Evolutionary conservation across 2,888 invertebrate species (phyloP), one percentile per base, ranked within the genome.

Genomic region (Pelosia muscerda): DNA sequence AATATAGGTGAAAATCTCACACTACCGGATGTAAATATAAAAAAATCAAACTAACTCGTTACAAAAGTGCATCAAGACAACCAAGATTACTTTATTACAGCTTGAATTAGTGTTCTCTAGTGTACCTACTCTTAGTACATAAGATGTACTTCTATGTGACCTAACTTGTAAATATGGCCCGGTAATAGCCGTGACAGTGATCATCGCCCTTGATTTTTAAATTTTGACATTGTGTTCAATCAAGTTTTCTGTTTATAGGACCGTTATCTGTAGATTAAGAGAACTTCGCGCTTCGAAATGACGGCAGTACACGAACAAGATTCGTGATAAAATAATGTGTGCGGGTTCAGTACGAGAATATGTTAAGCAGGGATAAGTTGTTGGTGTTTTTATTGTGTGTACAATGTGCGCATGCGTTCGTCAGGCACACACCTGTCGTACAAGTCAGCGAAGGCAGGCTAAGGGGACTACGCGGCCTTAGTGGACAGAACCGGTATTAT

Each of bases 401-500:
- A 10, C 69, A 70, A 23, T 25, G 42, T 59, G 78, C 69, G 63
- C 63, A 63, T 9, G 38, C 67, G 6, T 72, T 77, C 63, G 68
- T 83, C 25, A 55, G 25, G 54, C 81, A 86, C 55, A 93, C 94
- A 10, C 88, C 88, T 0, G 73, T 86, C 13, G 75, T 94, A 55
- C 74, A 84, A 71, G 78, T 89, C 4, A 80, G 76, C n/a, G 89
- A 93, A 72, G 94, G 94, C 34, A 82, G 73, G 63, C 71, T 94
- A 72, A 83, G 90, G 25, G 94, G 94, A 0, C 68, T 90, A 6
- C 82, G 89, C 15, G 85, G 87, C 68, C 68, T 87, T 25, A 86
- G 85, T 26, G 91, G 91, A 1, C 90, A 90, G 76, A 87, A 90
- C 79, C 86, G 86, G 66, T 94, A 89, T 78, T 91, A 90, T 60